Evolutionary conservation across 2,888 invertebrate genomes (phyloP), one percentile per base, ranked within the genome.

Genomic region (Xestia c-nigrum): DNA sequence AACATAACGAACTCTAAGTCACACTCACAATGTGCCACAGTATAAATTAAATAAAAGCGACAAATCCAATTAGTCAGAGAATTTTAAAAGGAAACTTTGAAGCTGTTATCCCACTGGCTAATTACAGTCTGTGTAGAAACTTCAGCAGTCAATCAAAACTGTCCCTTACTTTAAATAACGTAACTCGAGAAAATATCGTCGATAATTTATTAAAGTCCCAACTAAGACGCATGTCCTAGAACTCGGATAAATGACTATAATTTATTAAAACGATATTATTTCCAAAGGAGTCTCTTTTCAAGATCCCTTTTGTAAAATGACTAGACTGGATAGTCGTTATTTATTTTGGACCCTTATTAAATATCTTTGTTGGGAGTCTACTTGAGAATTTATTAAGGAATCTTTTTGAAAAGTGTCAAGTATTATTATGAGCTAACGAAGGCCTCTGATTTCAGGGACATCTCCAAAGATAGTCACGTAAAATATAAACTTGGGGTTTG

Each of bases 211-310:
- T 91, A 90, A 89, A 90, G 88, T 89, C 89, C 81, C 86, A 88
- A 90, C 88, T 86, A 88, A 89, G 91, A 92, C 91, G 89, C 86
- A 85, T 87, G 90, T 83, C 87, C 81, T 83, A 85, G 88, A 87
- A 86, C 89, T 84, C 71, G 86, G 90, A 94, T 90, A 93, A 94
- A 94, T 92, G 89, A 90, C 88, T 87, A 89, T 92, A 93, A 94
- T 95, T 95, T 94, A 94, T 94, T 93, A 92, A 90, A 93, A 90
- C 91, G 90, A 90, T 92, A 94, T 93, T 93, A 93, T 94, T 94
- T 92, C 91, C 88, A 89, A 92, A 89, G 89, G 90, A 81, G 89
- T 94, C 90, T 93, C 90, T 89, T 92, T 92, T 91, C 86, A 86
- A 88, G 87, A 89, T 91, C 89, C 87, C 87, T 83, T 89, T 92